A percentile compares a stretch with the other conserved stretches of the same genome.
phyloP scores from a whole-genome alignment of 2,888 invertebrate genomes.

The Drosophila gaucha region DNA sequence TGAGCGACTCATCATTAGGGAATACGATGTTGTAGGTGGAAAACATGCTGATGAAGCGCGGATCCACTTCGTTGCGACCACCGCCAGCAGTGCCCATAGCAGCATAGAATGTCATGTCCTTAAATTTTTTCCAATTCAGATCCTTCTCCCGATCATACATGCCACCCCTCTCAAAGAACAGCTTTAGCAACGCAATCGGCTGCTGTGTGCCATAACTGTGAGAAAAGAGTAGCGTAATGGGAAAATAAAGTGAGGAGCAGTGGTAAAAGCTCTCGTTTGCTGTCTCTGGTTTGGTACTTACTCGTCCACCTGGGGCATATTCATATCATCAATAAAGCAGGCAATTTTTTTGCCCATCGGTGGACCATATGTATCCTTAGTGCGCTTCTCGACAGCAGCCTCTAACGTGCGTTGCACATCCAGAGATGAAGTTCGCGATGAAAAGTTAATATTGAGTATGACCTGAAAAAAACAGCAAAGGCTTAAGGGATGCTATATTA shows the following conservation, averaged over 20 bases:
- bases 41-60: constrained; percentile 96
- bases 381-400: constrained; percentile 94
- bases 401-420: constrained; percentile 95
- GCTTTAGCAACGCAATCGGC: constrained; percentile 95
- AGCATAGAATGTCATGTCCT: constrained; percentile 91
- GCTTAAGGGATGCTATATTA: constrained; percentile 28
- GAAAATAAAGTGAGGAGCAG: constrained; percentile 28
- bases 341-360: constrained; percentile 95
- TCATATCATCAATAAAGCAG: constrained; percentile 97
- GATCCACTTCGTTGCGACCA: constrained; percentile 95
- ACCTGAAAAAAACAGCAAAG: constrained; percentile 85
- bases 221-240: neutral
- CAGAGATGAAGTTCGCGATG: constrained; percentile 94
- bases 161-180: constrained; percentile 94
- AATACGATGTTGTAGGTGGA: constrained; percentile 94
- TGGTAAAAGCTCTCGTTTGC: no score
- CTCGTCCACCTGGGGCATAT: constrained; percentile 92
- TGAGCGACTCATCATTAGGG: constrained; percentile 91
- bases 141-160: constrained; percentile 96
- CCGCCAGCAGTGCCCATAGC: constrained; percentile 96
- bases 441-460: constrained; percentile 94
- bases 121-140: constrained; percentile 94
- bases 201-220: constrained; percentile 94
- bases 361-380: constrained; percentile 95
- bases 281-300: no score